Percentiles rank a stretch among this genome's conserved stretches.
These are phyloP conservation scores for Tetragonisca angustula DNA, from an alignment of 2,888 invertebrate genomes.

Conservation along the genomic window DNA sequence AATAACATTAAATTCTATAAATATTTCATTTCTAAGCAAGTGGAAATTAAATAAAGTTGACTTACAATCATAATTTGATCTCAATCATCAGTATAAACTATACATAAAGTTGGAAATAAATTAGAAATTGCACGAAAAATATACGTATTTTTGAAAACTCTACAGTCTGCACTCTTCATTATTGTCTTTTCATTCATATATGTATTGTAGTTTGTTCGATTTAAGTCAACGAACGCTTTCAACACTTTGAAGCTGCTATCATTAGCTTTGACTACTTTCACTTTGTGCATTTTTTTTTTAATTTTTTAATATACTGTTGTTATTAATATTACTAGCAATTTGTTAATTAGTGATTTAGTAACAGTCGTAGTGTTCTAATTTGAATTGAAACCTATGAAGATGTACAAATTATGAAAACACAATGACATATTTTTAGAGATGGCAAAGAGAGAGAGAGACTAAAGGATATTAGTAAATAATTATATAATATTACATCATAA, in stretches of 20 bases:
- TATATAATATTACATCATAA: not conserved
- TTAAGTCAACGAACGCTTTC: no score
- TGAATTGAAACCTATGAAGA: not conserved
- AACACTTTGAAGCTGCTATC: not conserved
- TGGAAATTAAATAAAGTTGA: not conserved
- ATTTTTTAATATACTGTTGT: not conserved
- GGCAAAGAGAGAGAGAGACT: no score
- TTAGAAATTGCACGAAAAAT: not conserved
- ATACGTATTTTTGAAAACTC: not conserved
- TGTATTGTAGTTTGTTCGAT: no score
- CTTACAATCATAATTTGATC: not conserved
- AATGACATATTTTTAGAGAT: not conserved
- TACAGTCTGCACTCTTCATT: no score
- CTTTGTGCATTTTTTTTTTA: not conserved
- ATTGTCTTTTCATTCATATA: no score
- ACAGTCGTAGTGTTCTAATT: not conserved
- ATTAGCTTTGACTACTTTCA: not conserved
- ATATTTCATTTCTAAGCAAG: not conserved
- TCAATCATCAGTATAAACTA: not conserved
- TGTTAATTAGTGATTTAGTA: not conserved
- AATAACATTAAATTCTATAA: not conserved
- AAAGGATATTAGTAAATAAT: not conserved
- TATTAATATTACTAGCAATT: not conserved
- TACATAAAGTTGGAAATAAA: not conserved
- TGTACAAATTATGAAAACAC: not conserved